Evolutionary conservation across 2,797 vertebrate genomes (phyloP).

Genomic region (Pristis pectinata): DNA sequence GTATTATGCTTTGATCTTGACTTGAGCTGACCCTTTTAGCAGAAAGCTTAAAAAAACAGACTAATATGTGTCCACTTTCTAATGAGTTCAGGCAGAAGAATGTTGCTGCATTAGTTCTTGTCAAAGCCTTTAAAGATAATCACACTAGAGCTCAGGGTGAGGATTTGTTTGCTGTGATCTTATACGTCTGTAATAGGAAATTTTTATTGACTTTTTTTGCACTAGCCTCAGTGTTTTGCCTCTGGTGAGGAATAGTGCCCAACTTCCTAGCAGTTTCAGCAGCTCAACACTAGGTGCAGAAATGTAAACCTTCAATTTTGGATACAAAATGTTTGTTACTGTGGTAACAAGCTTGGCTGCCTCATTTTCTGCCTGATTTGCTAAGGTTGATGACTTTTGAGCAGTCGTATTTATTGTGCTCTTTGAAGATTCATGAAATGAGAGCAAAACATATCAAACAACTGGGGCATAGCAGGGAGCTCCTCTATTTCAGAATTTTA

Average conservation of each 20-base stretch:
- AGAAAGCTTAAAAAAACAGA: not conserved
- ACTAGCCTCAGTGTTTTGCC: not conserved
- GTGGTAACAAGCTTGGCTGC: not conserved
- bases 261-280: not conserved
- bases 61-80: not conserved
- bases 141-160: too few relatives aligned
- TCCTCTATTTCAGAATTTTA: not conserved
- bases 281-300: too few relatives aligned
- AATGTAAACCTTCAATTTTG: not conserved
- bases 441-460: not conserved
- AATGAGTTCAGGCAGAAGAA: slow-evolving; percentile 21
- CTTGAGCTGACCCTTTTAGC: not conserved
- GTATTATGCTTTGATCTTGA: slow-evolving; percentile 17
- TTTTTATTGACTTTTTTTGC: not conserved
- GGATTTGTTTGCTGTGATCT: slow-evolving; percentile 8
- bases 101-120: not conserved
- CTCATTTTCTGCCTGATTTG: not conserved
- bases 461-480: not conserved
- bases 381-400: slow-evolving; percentile 3
- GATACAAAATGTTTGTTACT: not conserved
- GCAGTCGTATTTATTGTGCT: not conserved
- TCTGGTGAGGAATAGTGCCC: too few relatives aligned
- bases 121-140: slow-evolving; percentile 2
- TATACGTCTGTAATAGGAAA: not conserved
- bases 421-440: not conserved